A percentile compares a stretch with the other conserved stretches of the same genome.
These are phyloP conservation scores for Zaprionus taronus DNA, from an alignment of 1,140 invertebrate species.

Conservation along the genomic window DNA sequence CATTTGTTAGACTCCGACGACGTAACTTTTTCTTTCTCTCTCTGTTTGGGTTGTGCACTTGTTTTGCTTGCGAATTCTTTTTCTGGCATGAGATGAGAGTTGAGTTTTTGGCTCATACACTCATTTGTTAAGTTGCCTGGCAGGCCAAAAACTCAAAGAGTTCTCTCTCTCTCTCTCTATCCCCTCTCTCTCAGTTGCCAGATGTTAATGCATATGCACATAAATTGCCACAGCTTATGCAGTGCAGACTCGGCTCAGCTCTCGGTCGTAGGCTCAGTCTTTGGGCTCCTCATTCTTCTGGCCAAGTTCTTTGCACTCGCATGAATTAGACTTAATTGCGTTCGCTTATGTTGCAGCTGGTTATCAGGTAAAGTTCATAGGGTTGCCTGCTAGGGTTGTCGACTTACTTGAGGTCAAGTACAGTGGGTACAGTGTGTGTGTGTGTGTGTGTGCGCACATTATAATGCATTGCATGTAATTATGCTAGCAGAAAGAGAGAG, in stretches of 20 bases:
- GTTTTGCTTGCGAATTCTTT: slow-evolving; percentile 1
- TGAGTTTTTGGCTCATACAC: slow-evolving; percentile 19
- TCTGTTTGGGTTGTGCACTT: neutral
- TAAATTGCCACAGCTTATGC: slow-evolving; percentile 51
- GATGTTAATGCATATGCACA: slow-evolving; percentile 76
- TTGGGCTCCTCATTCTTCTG: neutral
- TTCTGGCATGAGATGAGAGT: neutral
- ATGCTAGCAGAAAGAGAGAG: too few species aligned
- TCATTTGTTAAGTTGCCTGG: slow-evolving; percentile 68
- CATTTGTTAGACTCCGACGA: slow-evolving; percentile 29
- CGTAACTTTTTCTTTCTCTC: neutral
- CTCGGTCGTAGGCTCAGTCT: neutral
- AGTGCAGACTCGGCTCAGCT: neutral
- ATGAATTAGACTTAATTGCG: slow-evolving; percentile 30
- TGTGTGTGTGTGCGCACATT: too few species aligned
- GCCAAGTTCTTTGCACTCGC: neutral
- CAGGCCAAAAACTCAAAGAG: slow-evolving; percentile 18
- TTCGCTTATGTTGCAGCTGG: slow-evolving; percentile 2
- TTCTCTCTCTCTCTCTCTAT: too few species aligned
- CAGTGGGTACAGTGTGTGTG: too few species aligned
- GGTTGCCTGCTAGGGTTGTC: neutral
- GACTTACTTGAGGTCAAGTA: too few species aligned
- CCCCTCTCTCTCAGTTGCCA: slow-evolving; percentile 31
- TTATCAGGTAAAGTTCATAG: slow-evolving; percentile 13
- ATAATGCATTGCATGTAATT: too few species aligned